Percentiles rank a stretch among this genome's conserved stretches.
Conservation (phyloP, 2,888 invertebrate genomes). For the Troides oblongomaculatus region DNA sequence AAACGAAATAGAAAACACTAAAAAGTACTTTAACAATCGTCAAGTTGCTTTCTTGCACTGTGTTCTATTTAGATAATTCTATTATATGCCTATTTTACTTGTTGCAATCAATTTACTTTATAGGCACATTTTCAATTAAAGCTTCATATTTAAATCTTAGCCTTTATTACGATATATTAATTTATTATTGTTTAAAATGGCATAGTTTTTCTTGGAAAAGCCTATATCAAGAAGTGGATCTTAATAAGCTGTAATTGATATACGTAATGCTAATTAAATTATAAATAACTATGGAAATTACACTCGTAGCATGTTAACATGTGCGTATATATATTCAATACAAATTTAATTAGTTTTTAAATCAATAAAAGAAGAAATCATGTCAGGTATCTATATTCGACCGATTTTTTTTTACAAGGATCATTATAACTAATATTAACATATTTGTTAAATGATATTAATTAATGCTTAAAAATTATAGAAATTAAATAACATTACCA, state of each 20-base stretch:
- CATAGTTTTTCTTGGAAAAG: too few relatives aligned
- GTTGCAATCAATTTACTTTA: background rate
- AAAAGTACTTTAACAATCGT: too few relatives aligned
- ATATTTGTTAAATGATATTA: background rate
- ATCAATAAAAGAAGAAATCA: background rate
- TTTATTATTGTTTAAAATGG: too few relatives aligned
- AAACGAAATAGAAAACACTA: too few relatives aligned
- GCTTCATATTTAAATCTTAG: background rate
- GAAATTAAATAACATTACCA: constrained; percentile 24
- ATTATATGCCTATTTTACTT: background rate
- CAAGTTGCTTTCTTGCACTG: too few relatives aligned
- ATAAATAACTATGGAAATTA: background rate
- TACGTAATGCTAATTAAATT: too few relatives aligned
- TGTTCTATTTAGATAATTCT: too few relatives aligned
- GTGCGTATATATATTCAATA: background rate
- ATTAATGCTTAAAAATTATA: background rate
- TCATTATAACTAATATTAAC: background rate
- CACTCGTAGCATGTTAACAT: background rate
- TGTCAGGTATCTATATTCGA: background rate
- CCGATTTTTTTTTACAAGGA: background rate
- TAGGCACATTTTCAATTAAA: background rate
- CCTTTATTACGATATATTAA: too few relatives aligned
- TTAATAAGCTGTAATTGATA: too few relatives aligned
- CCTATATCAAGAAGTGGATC: too few relatives aligned
- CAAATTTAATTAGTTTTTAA: background rate